Conservation (phyloP, 2,797 vertebrate species). For the Staurois parvus region DNA sequence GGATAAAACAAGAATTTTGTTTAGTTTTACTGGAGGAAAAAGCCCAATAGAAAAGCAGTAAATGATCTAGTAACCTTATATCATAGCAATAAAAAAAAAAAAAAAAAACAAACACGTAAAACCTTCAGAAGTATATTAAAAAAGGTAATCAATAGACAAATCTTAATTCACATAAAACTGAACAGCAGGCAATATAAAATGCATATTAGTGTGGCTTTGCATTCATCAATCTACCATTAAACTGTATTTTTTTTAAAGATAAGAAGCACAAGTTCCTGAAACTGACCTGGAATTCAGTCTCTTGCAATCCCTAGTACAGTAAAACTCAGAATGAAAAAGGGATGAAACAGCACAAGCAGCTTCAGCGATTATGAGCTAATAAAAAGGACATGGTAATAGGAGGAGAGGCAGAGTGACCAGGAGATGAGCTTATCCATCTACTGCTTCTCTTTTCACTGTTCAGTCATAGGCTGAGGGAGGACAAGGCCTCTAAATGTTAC, state of each 20-base stretch:
- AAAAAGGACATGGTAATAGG: not conserved
- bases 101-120: not conserved
- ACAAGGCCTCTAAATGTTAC: too few species aligned
- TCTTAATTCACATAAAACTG: not conserved
- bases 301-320: too few species aligned
- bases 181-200: too few species aligned
- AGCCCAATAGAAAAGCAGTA: not conserved
- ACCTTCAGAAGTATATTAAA: not conserved
- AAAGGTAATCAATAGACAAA: not conserved
- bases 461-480: not conserved
- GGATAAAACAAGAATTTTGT: conserved; percentile 16
- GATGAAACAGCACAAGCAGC: too few species aligned
- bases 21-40: not conserved
- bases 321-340: too few species aligned
- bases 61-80: not conserved
- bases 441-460: not conserved
- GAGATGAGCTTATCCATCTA: not conserved
- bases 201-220: too few species aligned
- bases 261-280: not conserved
- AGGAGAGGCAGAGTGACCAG: too few species aligned
- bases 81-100: not conserved
- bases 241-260: too few species aligned
- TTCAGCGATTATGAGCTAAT: too few species aligned
- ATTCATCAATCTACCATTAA: too few species aligned
- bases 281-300: too few species aligned